phyloP scores from a whole-genome alignment of 2,888 invertebrate species.

The Lottia scabra region DNA sequence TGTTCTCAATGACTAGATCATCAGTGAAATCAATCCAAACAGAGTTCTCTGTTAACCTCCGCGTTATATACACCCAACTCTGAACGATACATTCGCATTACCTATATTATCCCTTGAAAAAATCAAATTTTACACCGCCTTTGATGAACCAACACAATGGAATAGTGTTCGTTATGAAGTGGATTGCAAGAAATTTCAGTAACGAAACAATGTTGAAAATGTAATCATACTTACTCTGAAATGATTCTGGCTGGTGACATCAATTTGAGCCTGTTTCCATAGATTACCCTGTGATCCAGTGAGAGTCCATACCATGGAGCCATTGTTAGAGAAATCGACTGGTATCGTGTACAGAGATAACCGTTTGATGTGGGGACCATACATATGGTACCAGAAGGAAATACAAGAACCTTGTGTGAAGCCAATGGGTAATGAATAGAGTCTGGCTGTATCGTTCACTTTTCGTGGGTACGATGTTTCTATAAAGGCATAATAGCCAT shows the following conservation, averaged over 20 bases:
- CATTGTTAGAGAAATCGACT: conserved; percentile 11
- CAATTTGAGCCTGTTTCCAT: conserved; percentile 52
- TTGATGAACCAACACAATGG: no score
- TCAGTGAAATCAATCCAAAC: no score
- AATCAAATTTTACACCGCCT: no score
- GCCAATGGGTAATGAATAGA: conserved; percentile 41
- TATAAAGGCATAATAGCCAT: conserved; percentile 68
- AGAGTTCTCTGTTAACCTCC: no score
- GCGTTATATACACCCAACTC: no score
- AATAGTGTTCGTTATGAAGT: no score
- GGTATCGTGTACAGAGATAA: conserved; percentile 52
- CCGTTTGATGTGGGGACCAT: conserved; percentile 56
- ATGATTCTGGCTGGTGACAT: conserved; percentile 15
- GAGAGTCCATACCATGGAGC: conserved; percentile 47
- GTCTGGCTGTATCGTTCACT: conserved; percentile 51
- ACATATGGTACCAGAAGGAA: conserved; percentile 64
- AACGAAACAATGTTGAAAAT: not conserved
- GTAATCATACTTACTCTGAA: conserved; percentile 27
- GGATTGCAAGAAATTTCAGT: no score
- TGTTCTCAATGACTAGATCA: no score
- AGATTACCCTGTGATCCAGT: conserved; percentile 49
- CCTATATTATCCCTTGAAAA: no score
- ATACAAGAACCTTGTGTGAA: conserved; percentile 44
- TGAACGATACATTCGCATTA: no score
- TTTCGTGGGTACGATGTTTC: conserved; percentile 51